A percentile compares a stretch with the other conserved stretches of the same genome.
phyloP scores from a whole-genome alignment of 92 coral and sea anemone genomes.

The Metridium senile region DNA sequence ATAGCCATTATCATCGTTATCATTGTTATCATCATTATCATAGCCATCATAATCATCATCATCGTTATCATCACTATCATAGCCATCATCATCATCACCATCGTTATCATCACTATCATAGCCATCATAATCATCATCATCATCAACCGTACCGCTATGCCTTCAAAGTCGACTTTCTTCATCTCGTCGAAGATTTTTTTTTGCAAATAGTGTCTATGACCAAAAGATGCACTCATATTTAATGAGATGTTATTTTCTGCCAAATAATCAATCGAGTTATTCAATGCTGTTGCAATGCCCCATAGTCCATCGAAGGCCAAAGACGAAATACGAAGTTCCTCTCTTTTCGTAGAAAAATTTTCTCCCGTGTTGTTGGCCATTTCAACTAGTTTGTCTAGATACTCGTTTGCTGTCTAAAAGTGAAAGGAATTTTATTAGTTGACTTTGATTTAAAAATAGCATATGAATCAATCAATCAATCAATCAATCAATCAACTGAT shows the following conservation, averaged over 20 bases:
- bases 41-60: neutral
- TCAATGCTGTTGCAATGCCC: slow-evolving; percentile 61
- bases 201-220: neutral
- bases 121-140: neutral
- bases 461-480: too few species aligned
- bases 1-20: too few species aligned
- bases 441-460: too few species aligned
- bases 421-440: neutral
- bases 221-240: too few species aligned
- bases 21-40: too few species aligned
- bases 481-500: too few species aligned
- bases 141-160: slow-evolving; percentile 8
- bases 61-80: too few species aligned
- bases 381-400: slow-evolving; percentile 2
- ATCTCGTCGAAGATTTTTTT: neutral
- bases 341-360: neutral
- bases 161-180: neutral
- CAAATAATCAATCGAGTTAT: slow-evolving; percentile 32
- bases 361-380: neutral
- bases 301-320: slow-evolving; percentile 75
- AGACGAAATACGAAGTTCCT: neutral
- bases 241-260: slow-evolving; percentile 9
- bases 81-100: too few species aligned
- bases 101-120: neutral
- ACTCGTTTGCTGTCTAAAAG: slow-evolving; percentile 16